phyloP scores from a whole-genome alignment of 2,113 vertebrate genomes.

The Eleginops maclovinus region DNA sequence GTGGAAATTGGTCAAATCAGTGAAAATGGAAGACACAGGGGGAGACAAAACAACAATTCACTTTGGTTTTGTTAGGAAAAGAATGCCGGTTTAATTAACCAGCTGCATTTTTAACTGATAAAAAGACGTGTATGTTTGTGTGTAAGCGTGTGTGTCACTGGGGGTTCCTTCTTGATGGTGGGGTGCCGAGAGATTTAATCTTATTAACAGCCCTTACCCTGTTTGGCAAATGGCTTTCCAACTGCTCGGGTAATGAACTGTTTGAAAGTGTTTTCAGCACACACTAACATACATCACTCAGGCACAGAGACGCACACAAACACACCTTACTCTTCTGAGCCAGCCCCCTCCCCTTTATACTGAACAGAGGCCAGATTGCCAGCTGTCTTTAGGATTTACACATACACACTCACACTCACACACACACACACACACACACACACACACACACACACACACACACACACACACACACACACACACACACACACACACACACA shows the following conservation, averaged over 20 bases:
- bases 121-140: constrained; percentile 11
- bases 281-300: constrained; percentile 60
- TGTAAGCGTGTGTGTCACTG: constrained; percentile 26
- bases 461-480: no score
- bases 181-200: constrained; percentile 78
- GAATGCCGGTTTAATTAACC: constrained; percentile 51
- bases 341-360: constrained; percentile 28
- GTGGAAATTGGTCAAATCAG: constrained; percentile 43
- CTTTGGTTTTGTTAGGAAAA: constrained; percentile 27
- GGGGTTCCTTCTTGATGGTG: constrained; percentile 62
- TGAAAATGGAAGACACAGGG: neutral
- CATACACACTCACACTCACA: constrained; percentile 11
- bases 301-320: constrained; percentile 10
- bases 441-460: constrained; percentile 23
- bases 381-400: constrained; percentile 39
- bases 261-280: constrained; percentile 68
- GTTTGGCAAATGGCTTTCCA: constrained; percentile 80
- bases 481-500: constrained; percentile 9
- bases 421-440: constrained; percentile 11
- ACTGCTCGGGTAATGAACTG: constrained; percentile 81
- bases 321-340: constrained; percentile 25
- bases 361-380: constrained; percentile 51
- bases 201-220: constrained; percentile 78
- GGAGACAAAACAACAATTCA: constrained; percentile 44
- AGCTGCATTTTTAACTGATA: constrained; percentile 33